Base-by-base conservation (phyloP, 2,888 invertebrate genomes). In the Germaria angustata region DNA sequence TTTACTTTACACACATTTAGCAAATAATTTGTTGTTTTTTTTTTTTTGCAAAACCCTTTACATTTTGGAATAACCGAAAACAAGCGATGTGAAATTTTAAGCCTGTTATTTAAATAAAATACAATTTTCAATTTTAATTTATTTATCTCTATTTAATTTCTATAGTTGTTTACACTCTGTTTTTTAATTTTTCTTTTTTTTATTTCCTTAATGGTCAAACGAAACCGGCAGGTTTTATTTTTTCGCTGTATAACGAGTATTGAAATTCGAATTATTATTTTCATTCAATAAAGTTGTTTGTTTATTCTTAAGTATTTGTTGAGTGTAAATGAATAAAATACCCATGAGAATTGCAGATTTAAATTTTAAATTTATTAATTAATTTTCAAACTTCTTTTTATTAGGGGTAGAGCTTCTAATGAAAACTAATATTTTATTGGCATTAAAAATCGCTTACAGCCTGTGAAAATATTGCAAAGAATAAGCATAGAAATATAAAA, bases 81-180 rank as follows among this genome's bases (percentile, higher is more conserved):
- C 79, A 84, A 72, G 81, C 79, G 84, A 81, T 28, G 44, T 57
- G 44, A 39, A 46, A 36, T 15, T 36, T 9, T 7, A 15, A 22
- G 15, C 15, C 24, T 22, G 8, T 32, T 22, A 72, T 61, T 59
- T 63, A 32, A 63, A 51, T 51, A 39, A 73, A 73, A 41, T 53
- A 63, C 63, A 9, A 5, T 28, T 28, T 28, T 3, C 3, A 6
- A 3, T 22, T 71, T 71, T 15, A 49, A 53, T 22, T 49, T 44
- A 2, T 44, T 44, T 53, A 9, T n/a, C 51, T 36, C n/a, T 13
- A 17, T 8, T 32, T n/a, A 34, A 61, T 6, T 1, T 15, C 20
- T 46, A 13, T 22, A 8, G 9, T 22, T 51, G 22, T 13, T 36
- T 66, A 46, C n/a, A 28, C 7, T 7, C 8, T 34, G 28, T 20